phyloP scores from a whole-genome alignment of 2,113 vertebrate genomes.

The Spheniscus mendiculus region DNA sequence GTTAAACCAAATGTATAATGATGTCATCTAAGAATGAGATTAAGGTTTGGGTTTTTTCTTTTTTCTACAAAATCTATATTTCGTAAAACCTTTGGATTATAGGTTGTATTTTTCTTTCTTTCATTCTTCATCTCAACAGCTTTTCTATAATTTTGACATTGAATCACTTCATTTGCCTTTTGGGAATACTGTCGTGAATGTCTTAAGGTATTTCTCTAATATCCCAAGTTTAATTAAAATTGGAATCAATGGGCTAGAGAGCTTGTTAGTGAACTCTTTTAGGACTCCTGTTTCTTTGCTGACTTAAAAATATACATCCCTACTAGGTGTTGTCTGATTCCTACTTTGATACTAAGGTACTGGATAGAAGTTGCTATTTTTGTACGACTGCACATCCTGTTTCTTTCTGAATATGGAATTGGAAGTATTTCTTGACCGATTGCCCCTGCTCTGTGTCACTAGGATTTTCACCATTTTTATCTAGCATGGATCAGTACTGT shows the following conservation, averaged over 20 bases:
- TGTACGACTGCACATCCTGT: neutral
- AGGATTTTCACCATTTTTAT: neutral
- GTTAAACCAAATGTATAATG: conserved; percentile 31
- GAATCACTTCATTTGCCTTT: neutral
- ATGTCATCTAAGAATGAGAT: conserved; percentile 13
- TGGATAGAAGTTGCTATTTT: neutral
- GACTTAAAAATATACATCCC: neutral
- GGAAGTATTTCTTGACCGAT: neutral
- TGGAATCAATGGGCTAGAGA: neutral
- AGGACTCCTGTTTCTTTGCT: neutral
- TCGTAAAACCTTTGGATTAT: neutral
- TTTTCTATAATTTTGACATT: neutral
- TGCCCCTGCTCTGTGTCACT: neutral
- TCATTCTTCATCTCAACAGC: neutral
- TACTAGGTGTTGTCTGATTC: neutral
- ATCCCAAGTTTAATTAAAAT: neutral
- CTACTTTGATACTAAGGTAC: neutral
- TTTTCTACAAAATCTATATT: neutral
- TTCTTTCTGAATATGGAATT: neutral
- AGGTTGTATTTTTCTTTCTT: neutral
- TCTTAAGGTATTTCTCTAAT: neutral
- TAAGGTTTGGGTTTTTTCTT: neutral
- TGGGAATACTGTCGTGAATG: neutral
- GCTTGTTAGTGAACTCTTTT: neutral
- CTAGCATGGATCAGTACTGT: neutral